Evolutionary conservation across 2,797 vertebrate species (phyloP), one percentile per base, ranked within the genome.

Genomic region (Vespertilio murinus): DNA sequence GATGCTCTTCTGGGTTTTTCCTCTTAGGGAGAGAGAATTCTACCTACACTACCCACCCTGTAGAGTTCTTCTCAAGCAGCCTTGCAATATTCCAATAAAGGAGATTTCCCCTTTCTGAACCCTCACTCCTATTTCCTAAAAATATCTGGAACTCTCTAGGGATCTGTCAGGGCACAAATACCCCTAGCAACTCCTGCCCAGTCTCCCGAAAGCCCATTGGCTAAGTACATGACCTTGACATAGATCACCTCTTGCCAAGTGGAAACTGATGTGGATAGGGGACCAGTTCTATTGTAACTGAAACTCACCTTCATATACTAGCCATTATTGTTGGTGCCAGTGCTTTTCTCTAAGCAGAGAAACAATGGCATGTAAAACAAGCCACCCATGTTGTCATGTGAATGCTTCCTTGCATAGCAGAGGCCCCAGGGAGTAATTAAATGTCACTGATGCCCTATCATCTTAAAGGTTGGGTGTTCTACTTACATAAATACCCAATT

Each of bases 371-470:
- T 30, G 80, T 45, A 73, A 77, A 80, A 75, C 28, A 49, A 22
- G 80, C n/a, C n/a, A 33, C 73, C 80, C 30, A 74, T 23, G 64
- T 61, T 90, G 70, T 94, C 93, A 81, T 47, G 73, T 67, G 91
- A 93, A 49, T 8, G 13, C 49, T 77, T 93, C 5, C 93, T 88
- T 33, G 47, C 45, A 30, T 54, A 85, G 49, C 90, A 90, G 54
- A 94, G 88, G 86, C 84, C 88, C 65, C 40, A 78, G 47, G 88
- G 83, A 93, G 79, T 95, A 86, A 96, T 94, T 94, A 80, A 65
- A 93, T 95, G 92, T 93, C 52, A 52, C 54, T 47, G 70, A 95
- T 93, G 75, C 42, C 71, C 85, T 79, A 74, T 93, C 85, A 93
- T 94, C 91, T 95, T 97, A 92, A 88, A 95, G 81, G 59, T 80